Base-by-base conservation (phyloP, 2,113 vertebrate genomes). In the Stigmatopora argus region DNA sequence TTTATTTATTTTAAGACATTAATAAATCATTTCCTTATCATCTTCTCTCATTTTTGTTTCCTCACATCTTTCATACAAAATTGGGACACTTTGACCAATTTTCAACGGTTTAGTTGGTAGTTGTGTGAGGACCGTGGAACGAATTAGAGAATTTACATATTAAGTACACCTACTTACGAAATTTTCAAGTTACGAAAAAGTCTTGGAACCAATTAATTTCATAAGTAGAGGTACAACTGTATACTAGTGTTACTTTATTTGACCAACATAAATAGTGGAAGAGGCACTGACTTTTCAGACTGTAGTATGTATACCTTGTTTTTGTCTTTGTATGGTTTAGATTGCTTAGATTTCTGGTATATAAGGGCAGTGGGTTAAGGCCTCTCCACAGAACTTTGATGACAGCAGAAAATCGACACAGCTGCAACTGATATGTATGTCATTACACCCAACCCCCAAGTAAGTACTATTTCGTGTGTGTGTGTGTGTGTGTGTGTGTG, bases 291-390 rank as follows among this genome's bases (percentile, higher is more conserved):
- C 58, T 61, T 45, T 56, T 58, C 66, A 67, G 38, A 49, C 56
- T 18, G 63, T 10, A 62, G 61, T 34, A 21, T 74, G 49, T 76
- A 68, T 46, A 59, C 55, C 65, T 72, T 70, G 75, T 83, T 84
- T 31, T 73, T 75, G 73, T 70, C 80, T 82, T 81, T 49, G 81
- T 83, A 83, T 85, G 75, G 73, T 75, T 70, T 38, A 13, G 35
- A 52, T 66, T 73, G 67, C 84, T 88, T 78, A 77, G 62, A 84
- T 88, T 77, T 81, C 85, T 74, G 1, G 60, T 70, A 69, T 70
- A 73, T 75, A 75, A 85, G 80, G 79, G 78, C 85, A 86, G 67
- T 77, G 55, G 85, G 86, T 87, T 86, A 84, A 72, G 60, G 61
- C 51, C 78, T 70, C 74, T 65, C 49, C 31, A 21, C 68, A 68